phyloP scores from a whole-genome alignment of 2,797 vertebrate species.

The Oreortyx pictus region DNA sequence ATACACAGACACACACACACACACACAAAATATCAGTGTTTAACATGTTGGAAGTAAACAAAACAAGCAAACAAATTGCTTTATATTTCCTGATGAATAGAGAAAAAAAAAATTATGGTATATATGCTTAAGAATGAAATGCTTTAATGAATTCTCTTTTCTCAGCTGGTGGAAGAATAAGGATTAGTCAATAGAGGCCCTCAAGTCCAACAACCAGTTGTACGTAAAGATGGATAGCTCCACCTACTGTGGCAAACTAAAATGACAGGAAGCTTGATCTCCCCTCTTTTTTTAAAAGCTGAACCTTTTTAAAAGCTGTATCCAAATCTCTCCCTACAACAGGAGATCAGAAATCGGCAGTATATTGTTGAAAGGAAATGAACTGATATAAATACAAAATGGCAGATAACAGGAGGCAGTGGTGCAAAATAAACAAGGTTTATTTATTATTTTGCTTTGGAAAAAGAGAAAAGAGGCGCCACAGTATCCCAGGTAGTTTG shows the following conservation, averaged over 20 bases:
- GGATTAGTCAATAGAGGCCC: not conserved
- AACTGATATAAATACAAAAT: not conserved
- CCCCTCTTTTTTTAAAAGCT: no score
- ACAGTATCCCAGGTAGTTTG: accelerated
- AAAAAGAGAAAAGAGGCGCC: not conserved
- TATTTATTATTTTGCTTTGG: not conserved
- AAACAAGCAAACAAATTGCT: not conserved
- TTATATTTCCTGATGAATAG: not conserved
- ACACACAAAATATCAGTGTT: not conserved
- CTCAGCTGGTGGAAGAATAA: not conserved
- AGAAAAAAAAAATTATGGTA: not conserved
- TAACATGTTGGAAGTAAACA: not conserved
- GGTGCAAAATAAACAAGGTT: not conserved
- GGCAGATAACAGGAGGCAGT: not conserved
- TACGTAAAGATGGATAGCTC: not conserved
- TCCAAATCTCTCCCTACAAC: no score
- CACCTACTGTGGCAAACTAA: slow-evolving; percentile 23
- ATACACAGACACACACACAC: not conserved
- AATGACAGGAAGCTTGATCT: not conserved
- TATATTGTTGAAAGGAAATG: not conserved
- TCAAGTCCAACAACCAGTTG: not conserved
- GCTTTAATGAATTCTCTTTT: not conserved
- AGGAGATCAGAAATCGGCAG: not conserved
- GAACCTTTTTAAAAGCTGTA: no score
- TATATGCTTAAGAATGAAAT: not conserved